Evolutionary conservation across 2,113 vertebrate genomes (phyloP).

Genomic region (Phodopus roborovskii): DNA sequence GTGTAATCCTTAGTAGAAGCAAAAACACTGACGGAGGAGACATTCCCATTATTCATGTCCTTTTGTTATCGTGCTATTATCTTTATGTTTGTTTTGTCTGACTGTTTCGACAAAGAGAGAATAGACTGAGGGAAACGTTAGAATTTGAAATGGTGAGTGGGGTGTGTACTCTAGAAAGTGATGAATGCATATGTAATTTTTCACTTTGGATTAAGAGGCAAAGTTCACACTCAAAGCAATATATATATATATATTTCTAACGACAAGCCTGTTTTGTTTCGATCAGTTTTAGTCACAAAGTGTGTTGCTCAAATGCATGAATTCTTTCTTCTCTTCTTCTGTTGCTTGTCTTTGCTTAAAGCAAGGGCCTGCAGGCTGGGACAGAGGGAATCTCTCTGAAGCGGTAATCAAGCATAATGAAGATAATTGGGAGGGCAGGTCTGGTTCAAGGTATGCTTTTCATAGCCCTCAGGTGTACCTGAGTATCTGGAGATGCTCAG

Average conservation of each 20-base stretch:
- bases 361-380: conserved; percentile 14
- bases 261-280: conserved; percentile 68
- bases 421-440: neutral
- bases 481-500: conserved; percentile 1
- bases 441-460: conserved; percentile 50
- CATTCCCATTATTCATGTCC: conserved; percentile 64
- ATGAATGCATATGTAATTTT: conserved; percentile 66
- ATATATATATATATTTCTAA: conserved; percentile 63
- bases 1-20: conserved; percentile 76
- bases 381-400: conserved; percentile 58
- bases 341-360: conserved; percentile 53
- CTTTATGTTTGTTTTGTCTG: conserved; percentile 67
- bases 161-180: conserved; percentile 48
- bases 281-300: conserved; percentile 71
- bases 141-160: conserved; percentile 60
- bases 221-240: conserved; percentile 70
- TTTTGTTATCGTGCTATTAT: conserved; percentile 67
- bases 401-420: conserved; percentile 56
- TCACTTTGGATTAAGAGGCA: conserved; percentile 69
- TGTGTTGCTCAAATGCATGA: conserved; percentile 26
- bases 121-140: conserved; percentile 40
- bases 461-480: neutral
- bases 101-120: conserved; percentile 48
- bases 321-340: conserved; percentile 53
- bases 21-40: conserved; percentile 64